Evolutionary conservation across 2,888 invertebrate species (phyloP).

Genomic region (Ceraclea dissimilis): DNA sequence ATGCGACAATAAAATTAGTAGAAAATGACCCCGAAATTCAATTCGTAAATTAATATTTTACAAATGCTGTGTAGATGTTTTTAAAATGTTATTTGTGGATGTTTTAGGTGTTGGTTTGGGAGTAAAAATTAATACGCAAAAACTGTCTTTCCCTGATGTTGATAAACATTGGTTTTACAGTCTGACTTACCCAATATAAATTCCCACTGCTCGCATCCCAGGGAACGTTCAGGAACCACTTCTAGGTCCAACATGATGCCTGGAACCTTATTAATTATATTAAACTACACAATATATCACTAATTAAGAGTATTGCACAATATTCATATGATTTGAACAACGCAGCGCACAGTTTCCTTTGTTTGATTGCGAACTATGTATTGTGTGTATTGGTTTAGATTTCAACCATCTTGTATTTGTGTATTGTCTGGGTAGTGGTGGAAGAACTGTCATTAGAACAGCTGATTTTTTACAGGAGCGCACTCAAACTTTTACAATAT

Average conservation of each 20-base stretch:
- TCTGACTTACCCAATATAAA: conserved; percentile 79
- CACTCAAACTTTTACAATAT: neutral
- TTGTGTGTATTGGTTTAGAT: conserved; percentile 35
- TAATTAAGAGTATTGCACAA: neutral
- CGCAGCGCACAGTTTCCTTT: conserved; percentile 36
- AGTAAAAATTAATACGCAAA: conserved; percentile 46
- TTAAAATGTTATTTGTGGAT: no score
- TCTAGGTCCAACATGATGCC: conserved; percentile 88
- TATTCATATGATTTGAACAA: neutral
- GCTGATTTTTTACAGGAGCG: conserved; percentile 50
- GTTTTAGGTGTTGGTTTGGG: neutral
- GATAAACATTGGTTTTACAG: conserved; percentile 13
- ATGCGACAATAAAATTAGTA: conserved; percentile 1
- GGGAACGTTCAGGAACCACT: conserved; percentile 89
- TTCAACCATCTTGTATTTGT: conserved; percentile 53
- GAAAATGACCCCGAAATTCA: conserved; percentile 27
- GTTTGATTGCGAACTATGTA: conserved; percentile 35
- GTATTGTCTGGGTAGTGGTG: conserved; percentile 29
- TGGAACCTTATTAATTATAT: conserved; percentile 29
- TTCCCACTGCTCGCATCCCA: conserved; percentile 97
- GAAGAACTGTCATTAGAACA: conserved; percentile 52
- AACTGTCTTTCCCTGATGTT: conserved; percentile 19
- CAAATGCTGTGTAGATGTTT: no score
- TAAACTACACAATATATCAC: neutral
- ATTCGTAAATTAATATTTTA: no score